These are phyloP conservation scores for Ypsolopha sequella DNA, from an alignment of 2,888 invertebrate species.

Conservation along the genomic window DNA sequence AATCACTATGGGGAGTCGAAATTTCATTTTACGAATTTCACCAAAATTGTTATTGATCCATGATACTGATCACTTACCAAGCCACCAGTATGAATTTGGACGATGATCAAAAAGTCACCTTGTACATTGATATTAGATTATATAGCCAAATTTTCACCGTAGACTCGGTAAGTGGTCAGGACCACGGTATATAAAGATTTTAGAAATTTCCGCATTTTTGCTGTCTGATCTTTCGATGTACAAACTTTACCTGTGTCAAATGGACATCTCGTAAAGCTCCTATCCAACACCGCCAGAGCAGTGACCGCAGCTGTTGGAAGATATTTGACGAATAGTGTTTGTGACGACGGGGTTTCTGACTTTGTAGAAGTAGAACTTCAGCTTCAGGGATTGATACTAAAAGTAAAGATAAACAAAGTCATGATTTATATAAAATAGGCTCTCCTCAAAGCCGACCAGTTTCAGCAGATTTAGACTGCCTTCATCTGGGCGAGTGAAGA, in stretches of 20 bases:
- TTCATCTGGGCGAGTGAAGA: too few species aligned
- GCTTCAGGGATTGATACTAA: not conserved
- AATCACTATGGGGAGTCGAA: too few species aligned
- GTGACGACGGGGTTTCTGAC: constrained; percentile 28
- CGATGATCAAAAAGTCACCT: too few species aligned
- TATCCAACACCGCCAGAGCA: constrained; percentile 46
- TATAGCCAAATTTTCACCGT: too few species aligned
- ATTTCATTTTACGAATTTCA: too few species aligned
- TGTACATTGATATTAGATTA: too few species aligned
- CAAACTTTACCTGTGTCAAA: constrained; percentile 43
- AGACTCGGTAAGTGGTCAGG: not conserved
- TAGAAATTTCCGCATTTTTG: not conserved
- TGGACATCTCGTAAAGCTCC: constrained; percentile 51
- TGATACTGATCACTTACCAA: too few species aligned
- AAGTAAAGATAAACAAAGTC: not conserved
- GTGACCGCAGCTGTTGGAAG: constrained; percentile 37
- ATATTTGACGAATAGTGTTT: constrained; percentile 31
- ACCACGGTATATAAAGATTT: not conserved
- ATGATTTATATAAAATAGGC: too few species aligned
- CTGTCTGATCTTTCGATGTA: not conserved
- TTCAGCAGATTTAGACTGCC: too few species aligned
- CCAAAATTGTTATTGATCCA: too few species aligned
- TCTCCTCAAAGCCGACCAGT: too few species aligned
- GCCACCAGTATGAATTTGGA: too few species aligned
- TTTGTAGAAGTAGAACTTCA: constrained; percentile 18